These are phyloP conservation scores for Nebria ingens DNA, from an alignment of 1,140 invertebrate species.

Conservation along the genomic window DNA sequence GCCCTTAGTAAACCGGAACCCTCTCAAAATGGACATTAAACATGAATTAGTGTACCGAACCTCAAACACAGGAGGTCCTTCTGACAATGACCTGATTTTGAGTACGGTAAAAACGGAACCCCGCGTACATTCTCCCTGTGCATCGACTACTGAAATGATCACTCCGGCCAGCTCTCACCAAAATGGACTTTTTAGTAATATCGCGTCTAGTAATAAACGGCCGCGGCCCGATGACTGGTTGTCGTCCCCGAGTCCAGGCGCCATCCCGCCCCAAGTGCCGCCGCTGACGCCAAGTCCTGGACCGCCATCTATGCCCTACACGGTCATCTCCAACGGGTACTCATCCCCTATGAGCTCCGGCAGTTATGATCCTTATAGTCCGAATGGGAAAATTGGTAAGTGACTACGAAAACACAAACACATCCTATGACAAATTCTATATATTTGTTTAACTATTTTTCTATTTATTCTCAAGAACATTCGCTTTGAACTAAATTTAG, in stretches of 20 bases:
- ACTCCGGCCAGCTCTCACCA: slow-evolving; percentile 13
- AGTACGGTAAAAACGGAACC: slow-evolving; percentile 29
- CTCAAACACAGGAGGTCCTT: slow-evolving; percentile 14
- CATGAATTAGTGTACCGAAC: not conserved
- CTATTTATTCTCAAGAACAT: slow-evolving; percentile 1
- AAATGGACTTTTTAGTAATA: slow-evolving; percentile 16
- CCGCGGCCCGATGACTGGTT: slow-evolving; percentile 48
- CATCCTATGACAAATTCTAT: not conserved
- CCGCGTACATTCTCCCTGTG: slow-evolving; percentile 22
- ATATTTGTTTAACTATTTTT: slow-evolving; percentile 5
- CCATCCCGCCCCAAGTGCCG: slow-evolving; percentile 45
- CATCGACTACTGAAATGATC: slow-evolving; percentile 13
- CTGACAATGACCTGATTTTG: slow-evolving; percentile 28
- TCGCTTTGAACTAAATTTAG: too few relatives aligned
- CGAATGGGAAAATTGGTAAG: slow-evolving; percentile 76
- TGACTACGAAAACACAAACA: too few relatives aligned
- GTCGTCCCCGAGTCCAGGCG: slow-evolving; percentile 43
- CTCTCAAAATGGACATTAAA: not conserved
- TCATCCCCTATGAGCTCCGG: slow-evolving; percentile 72
- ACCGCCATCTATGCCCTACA: slow-evolving; percentile 42
- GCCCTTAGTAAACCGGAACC: too few relatives aligned
- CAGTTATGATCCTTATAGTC: slow-evolving; percentile 78
- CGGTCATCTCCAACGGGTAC: slow-evolving; percentile 62
- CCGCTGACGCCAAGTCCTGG: slow-evolving; percentile 48
- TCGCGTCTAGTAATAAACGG: slow-evolving; percentile 19